A percentile compares a stretch with the other conserved stretches of the same genome.
These are phyloP conservation scores for Mustela nigripes DNA, from an alignment of 2,113 vertebrate species.

Conservation along the genomic window DNA sequence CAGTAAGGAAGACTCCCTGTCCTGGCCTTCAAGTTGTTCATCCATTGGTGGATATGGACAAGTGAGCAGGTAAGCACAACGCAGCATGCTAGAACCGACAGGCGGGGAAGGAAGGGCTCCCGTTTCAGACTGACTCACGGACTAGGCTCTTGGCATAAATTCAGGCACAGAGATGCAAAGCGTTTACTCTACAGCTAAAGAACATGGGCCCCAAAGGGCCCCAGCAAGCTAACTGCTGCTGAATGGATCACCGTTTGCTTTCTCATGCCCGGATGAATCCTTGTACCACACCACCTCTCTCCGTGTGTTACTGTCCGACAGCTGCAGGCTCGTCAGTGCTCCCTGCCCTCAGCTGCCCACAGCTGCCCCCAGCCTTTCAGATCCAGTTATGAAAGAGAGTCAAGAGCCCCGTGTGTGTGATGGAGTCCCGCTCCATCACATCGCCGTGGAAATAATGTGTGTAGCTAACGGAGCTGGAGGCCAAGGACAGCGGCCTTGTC, in stretches of 20 bases:
- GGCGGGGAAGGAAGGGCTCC: not conserved
- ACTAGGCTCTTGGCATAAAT: not conserved
- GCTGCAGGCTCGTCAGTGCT: not conserved
- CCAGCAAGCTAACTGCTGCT: not conserved
- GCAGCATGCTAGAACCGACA: accelerated
- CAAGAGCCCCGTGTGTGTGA: not conserved
- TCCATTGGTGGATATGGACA: not conserved
- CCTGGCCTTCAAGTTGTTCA: not conserved
- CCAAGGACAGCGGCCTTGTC: not conserved
- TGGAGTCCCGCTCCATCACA: not conserved
- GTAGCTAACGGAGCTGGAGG: not conserved
- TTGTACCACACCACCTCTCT: not conserved
- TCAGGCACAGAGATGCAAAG: not conserved
- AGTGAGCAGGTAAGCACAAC: not conserved
- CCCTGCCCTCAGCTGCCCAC: not conserved
- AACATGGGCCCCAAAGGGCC: not conserved
- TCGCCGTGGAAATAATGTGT: not conserved
- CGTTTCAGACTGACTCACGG: not conserved
- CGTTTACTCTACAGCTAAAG: not conserved
- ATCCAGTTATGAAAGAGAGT: not conserved
- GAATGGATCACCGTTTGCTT: not conserved
- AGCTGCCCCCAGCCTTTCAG: not conserved
- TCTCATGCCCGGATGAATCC: too few relatives aligned
- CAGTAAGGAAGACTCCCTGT: not conserved
- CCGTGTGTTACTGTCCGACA: not conserved